Percentiles rank a stretch among this genome's conserved stretches.
phyloP scores from a whole-genome alignment of 2,113 vertebrate species.

The Labeo catla region DNA sequence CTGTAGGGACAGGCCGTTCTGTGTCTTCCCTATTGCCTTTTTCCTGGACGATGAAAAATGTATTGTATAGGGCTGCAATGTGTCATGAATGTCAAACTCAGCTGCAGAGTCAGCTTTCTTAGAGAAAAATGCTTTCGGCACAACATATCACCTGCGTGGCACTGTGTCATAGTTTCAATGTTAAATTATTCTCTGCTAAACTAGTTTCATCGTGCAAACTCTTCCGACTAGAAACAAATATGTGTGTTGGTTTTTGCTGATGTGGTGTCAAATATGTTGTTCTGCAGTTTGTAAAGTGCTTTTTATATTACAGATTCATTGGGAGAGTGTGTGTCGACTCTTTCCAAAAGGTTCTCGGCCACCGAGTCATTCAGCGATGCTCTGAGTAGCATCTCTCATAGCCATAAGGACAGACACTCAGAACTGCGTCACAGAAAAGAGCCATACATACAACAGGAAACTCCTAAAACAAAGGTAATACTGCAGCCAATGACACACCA shows the following conservation, averaged over 20 bases:
- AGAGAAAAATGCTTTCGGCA: conserved; percentile 28
- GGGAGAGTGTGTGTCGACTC: conserved; percentile 76
- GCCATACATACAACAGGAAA: conserved; percentile 63
- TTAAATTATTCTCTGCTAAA: conserved; percentile 28
- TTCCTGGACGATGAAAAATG: conserved; percentile 22
- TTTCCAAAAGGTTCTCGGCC: conserved; percentile 75
- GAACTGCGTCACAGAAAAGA: conserved; percentile 77
- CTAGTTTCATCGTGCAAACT: neutral
- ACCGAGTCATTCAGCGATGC: conserved; percentile 71
- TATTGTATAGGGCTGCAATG: conserved; percentile 21
- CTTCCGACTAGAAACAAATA: neutral
- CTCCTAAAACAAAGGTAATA: conserved; percentile 75
- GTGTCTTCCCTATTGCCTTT: neutral
- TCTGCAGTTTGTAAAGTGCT: neutral
- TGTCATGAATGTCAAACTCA: conserved; percentile 16
- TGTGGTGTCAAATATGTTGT: neutral
- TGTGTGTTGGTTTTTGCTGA: conserved; percentile 24
- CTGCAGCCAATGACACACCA: neutral
- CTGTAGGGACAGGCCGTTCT: neutral
- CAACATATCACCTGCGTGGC: conserved; percentile 12
- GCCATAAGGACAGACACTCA: conserved; percentile 73
- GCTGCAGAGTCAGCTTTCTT: conserved; percentile 29
- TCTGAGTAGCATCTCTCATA: conserved; percentile 67
- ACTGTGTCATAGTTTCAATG: conserved; percentile 21
- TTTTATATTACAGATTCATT: conserved; percentile 70